phyloP scores from a whole-genome alignment of 2,797 vertebrate genomes.

The Podarcis lilfordi region DNA sequence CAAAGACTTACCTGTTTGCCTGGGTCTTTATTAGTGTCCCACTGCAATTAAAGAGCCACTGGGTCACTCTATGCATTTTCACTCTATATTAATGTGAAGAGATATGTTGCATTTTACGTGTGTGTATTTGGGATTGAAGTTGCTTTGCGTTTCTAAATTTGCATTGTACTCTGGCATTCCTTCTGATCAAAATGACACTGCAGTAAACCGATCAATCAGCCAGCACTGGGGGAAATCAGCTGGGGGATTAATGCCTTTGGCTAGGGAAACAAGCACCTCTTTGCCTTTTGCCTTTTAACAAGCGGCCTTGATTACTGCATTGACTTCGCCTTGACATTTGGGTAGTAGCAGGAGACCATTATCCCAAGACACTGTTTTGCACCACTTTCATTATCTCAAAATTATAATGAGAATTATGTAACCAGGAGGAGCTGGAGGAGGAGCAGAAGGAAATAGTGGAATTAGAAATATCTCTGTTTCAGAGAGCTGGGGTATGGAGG shows the following conservation, averaged over 20 bases:
- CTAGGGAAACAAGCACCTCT: conserved; percentile 61
- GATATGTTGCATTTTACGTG: too few species aligned
- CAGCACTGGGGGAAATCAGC: conserved; percentile 18
- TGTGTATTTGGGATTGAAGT: too few species aligned
- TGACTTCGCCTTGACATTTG: conserved; percentile 73
- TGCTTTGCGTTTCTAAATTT: too few species aligned
- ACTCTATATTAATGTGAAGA: too few species aligned
- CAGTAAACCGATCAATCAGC: conserved; percentile 48
- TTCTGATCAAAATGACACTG: rapidly evolving
- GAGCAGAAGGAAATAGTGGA: background rate
- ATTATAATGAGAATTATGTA: conserved; percentile 72
- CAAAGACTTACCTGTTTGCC: too few species aligned
- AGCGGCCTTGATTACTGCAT: conserved; percentile 68
- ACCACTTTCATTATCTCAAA: conserved; percentile 77
- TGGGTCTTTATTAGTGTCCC: too few species aligned
- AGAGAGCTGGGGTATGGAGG: background rate
- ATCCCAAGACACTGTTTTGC: conserved; percentile 70
- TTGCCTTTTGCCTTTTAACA: conserved; percentile 46
- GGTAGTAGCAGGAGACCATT: conserved; percentile 72
- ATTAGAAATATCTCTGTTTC: conserved; percentile 64
- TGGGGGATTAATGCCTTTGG: conserved; percentile 56
- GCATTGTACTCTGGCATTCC: background rate
- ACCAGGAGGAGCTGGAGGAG: conserved; percentile 12
- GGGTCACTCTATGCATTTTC: too few species aligned
- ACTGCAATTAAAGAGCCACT: too few species aligned